These are phyloP conservation scores for Ispidina lecontei DNA, from an alignment of 2,797 vertebrate genomes.

Conservation along the genomic window DNA sequence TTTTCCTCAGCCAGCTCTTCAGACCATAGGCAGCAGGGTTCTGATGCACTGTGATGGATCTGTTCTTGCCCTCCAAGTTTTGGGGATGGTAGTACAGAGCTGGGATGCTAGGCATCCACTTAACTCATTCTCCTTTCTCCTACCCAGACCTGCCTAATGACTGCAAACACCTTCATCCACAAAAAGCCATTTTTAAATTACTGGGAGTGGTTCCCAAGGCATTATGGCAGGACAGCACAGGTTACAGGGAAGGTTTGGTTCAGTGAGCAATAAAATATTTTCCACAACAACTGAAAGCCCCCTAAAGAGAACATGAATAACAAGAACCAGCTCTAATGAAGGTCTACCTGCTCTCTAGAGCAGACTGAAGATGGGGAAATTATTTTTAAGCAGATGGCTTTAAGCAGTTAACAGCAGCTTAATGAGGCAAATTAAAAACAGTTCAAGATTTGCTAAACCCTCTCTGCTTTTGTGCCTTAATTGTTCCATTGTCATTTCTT, in stretches of 20 bases:
- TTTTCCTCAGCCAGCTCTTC: background rate
- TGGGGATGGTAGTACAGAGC: background rate
- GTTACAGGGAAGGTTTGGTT: background rate
- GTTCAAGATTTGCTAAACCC: slow-evolving; percentile 34
- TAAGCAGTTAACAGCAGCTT: slow-evolving; percentile 47
- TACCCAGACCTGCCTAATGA: background rate
- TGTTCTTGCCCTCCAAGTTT: background rate
- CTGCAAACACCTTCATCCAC: background rate
- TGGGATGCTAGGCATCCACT: background rate
- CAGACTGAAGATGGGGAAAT: slow-evolving; percentile 7
- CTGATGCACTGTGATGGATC: background rate
- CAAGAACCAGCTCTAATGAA: slow-evolving; percentile 31
- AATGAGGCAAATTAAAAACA: slow-evolving; percentile 61
- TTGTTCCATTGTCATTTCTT: slow-evolving; percentile 36
- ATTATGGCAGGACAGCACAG: background rate
- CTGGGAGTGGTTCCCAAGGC: accelerated
- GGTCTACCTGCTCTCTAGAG: slow-evolving; percentile 46
- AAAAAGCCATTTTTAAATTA: background rate
- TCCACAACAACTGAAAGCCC: slow-evolving; percentile 6
- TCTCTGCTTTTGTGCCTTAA: slow-evolving; percentile 24
- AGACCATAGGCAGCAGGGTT: accelerated
- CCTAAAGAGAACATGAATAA: slow-evolving; percentile 29
- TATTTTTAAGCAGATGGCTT: slow-evolving; percentile 65
- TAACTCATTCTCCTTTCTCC: background rate
- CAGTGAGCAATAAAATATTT: background rate